Conservation (phyloP, 35 echinoderm and acorn worm genomes). For the Diadema setosum region DNA sequence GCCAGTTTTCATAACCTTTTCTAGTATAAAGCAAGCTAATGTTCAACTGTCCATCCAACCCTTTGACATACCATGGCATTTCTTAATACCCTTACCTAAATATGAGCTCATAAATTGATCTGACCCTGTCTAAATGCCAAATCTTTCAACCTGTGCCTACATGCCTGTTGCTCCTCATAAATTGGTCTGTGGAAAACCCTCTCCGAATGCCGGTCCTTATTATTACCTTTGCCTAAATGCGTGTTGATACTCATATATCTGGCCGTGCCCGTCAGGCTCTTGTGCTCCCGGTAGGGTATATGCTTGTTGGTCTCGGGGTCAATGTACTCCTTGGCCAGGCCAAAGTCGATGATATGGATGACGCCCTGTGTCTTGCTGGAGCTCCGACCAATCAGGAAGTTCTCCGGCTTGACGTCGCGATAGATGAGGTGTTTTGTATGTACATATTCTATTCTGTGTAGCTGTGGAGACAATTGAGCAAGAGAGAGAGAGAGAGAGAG, state of each 20-base stretch:
- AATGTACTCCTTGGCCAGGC: conserved; percentile 99
- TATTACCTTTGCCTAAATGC: conserved; percentile 99
- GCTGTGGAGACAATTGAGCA: conserved; percentile 30
- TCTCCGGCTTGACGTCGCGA: conserved; percentile 98
- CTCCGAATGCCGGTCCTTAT: too few relatives aligned
- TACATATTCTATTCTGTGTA: conserved; percentile 99
- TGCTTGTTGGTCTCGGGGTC: conserved; percentile 99
- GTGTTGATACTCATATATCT: conserved; percentile 99
- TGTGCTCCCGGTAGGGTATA: conserved; percentile 99
- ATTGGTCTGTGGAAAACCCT: too few relatives aligned
- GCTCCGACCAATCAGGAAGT: conserved; percentile 95
- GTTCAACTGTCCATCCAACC: too few relatives aligned
- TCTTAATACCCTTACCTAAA: too few relatives aligned
- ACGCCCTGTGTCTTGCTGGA: conserved; percentile 76
- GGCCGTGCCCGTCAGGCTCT: conserved; percentile 99
- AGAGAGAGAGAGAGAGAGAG: conserved; percentile 31
- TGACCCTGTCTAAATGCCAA: too few relatives aligned
- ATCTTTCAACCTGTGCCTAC: too few relatives aligned
- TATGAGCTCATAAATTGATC: too few relatives aligned
- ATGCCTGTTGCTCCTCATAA: too few relatives aligned
- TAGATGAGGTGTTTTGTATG: conserved; percentile 99
- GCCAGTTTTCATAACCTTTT: too few relatives aligned
- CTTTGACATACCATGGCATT: too few relatives aligned
- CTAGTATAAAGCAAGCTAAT: too few relatives aligned
- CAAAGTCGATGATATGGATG: conserved; percentile 98